A percentile compares a stretch with the other conserved stretches of the same genome.
phyloP scores from a whole-genome alignment of 2,113 vertebrate species.

The Mormoops blainvillei region DNA sequence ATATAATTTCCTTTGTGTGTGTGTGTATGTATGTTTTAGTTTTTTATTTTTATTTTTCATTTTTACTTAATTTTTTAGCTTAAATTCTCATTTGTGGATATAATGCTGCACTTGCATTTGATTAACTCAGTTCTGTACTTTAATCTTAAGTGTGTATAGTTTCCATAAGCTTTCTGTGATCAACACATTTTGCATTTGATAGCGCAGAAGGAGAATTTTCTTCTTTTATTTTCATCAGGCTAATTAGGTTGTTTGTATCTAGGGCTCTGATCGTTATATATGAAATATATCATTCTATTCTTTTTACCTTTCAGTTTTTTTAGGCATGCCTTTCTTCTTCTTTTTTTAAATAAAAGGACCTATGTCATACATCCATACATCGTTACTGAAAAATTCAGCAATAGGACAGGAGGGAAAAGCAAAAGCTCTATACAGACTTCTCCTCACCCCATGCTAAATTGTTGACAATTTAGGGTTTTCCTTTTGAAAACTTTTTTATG shows the following conservation, averaged over 20 bases:
- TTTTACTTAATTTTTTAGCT: not conserved
- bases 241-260: not conserved
- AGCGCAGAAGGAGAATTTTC: not conserved
- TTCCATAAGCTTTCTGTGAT: not conserved
- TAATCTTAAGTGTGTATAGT: not conserved
- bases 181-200: not conserved
- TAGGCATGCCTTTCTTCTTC: not conserved
- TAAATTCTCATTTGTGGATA: not conserved
- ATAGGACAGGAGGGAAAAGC: not conserved
- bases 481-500: not conserved
- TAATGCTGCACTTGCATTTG: not conserved
- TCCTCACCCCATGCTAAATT: accelerated
- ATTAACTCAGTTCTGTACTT: not conserved
- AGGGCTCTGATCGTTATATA: not conserved
- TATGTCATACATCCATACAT: not conserved
- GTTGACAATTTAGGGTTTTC: not conserved
- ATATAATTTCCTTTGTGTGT: not conserved
- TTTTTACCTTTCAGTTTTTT: not conserved
- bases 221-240: not conserved
- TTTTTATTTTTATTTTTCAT: not conserved
- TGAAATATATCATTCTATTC: not conserved
- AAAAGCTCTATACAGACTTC: not conserved
- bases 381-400: not conserved
- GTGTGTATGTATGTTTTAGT: not conserved
- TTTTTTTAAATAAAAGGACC: not conserved